These are phyloP conservation scores for Lithobates pipiens DNA, from an alignment of 2,797 vertebrate genomes.

Conservation along the genomic window DNA sequence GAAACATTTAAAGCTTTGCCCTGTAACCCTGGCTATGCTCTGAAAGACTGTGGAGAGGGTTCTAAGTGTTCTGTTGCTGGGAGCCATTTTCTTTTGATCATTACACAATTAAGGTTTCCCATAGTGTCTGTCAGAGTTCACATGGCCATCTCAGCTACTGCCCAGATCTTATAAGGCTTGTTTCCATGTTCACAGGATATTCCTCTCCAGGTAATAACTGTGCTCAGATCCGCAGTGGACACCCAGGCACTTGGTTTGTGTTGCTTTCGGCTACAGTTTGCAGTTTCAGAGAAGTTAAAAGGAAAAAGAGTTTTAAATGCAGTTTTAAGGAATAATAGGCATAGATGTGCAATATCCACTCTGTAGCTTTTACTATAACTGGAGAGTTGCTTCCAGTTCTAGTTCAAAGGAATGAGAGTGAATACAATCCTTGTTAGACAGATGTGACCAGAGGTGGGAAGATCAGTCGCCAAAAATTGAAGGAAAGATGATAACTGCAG, in stretches of 20 bases:
- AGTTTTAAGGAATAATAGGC: slow-evolving; percentile 22
- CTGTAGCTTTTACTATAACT: not conserved
- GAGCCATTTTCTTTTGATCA: slow-evolving; percentile 13
- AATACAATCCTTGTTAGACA: not conserved
- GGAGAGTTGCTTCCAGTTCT: not conserved
- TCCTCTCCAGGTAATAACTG: slow-evolving; percentile 57
- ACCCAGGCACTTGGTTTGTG: slow-evolving; percentile 7
- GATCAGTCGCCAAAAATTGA: too few species aligned
- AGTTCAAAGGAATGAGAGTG: not conserved
- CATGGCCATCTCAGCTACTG: slow-evolving; percentile 16
- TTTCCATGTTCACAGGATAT: slow-evolving; percentile 49
- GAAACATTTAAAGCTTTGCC: slow-evolving; percentile 37
- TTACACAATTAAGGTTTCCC: slow-evolving; percentile 51
- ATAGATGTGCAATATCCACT: not conserved
- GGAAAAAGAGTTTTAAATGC: slow-evolving; percentile 13
- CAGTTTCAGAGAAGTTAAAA: slow-evolving; percentile 26
- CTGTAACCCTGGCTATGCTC: slow-evolving; percentile 4
- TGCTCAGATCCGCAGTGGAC: slow-evolving; percentile 16
- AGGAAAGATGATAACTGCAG: too few species aligned
- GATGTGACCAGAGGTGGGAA: not conserved
- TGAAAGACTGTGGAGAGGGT: slow-evolving; percentile 18
- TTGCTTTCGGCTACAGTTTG: slow-evolving; percentile 41
- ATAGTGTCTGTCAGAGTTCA: slow-evolving; percentile 46
- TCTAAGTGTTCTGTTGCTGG: slow-evolving; percentile 55
- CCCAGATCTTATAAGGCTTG: slow-evolving; percentile 39